phyloP scores from a whole-genome alignment of 2,113 vertebrate genomes.

The Ammospiza nelsoni region DNA sequence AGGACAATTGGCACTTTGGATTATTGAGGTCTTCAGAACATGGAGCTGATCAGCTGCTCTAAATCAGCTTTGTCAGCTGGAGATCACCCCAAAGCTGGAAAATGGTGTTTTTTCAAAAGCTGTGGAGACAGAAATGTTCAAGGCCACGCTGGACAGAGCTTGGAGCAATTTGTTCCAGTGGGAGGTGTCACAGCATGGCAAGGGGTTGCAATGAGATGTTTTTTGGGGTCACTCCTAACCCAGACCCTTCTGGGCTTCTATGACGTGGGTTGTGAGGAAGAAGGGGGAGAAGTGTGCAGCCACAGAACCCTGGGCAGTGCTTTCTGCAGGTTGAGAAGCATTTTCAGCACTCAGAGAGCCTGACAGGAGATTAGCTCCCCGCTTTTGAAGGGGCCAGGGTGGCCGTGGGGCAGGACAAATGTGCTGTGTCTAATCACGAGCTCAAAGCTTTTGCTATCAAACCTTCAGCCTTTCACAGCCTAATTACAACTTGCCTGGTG shows the following conservation, averaged over 20 bases:
- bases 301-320: rapidly evolving
- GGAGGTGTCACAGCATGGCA: neutral
- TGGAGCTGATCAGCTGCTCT: neutral
- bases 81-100: neutral
- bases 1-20: neutral
- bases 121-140: neutral
- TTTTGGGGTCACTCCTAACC: neutral
- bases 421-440: conserved; percentile 28
- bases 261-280: rapidly evolving
- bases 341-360: neutral
- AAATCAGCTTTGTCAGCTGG: neutral
- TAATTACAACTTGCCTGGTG: conserved; percentile 70
- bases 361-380: neutral
- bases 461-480: conserved; percentile 53
- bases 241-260: neutral
- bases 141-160: neutral
- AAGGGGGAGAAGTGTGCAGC: neutral
- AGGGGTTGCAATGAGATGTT: neutral
- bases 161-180: neutral
- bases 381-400: neutral
- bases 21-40: neutral
- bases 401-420: conserved; percentile 59
- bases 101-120: neutral
- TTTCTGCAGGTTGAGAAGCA: rapidly evolving
- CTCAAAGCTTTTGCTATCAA: conserved; percentile 53